Base-by-base conservation (phyloP, 2,888 invertebrate species). In the Ptycholaimellus sp. region DNA sequence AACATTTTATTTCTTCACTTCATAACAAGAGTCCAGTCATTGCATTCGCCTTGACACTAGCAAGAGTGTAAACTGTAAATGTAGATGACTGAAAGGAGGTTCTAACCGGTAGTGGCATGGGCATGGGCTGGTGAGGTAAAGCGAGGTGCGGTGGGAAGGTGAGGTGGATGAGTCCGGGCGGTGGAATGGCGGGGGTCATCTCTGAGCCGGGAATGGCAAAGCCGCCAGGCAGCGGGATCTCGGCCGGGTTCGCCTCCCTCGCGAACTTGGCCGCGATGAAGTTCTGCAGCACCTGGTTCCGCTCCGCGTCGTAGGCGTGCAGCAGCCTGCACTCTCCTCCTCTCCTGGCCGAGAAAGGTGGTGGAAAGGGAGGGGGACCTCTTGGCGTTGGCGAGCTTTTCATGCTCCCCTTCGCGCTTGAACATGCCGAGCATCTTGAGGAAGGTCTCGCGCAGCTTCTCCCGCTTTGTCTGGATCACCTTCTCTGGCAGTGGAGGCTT, bases 151-250 rank as follows among this genome's bases (percentile, higher is more conserved):
- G 9, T 7, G 36, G 30, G n/a, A 36, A 36, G 3, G 36, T 29
- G 3, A 30, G 17, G 14, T 17, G 5, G 3, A 5, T 19, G 18
- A 20, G 3, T 6, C 2, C 3, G 30, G 4, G 4, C 2, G 25
- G 18, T 7, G 35, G 30, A 2, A 28, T n/a, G n/a, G 28, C 30
- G n/a, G 35, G 35, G 2, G 35, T 35, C 30, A 35, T 18, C 7
- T 17, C 35, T 5, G 35, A 29, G 11, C 35, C 33, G 14, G 38
- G 30, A 5, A 33, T n/a, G 16, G 33, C 33, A n/a, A 20, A 30
- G 16, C 44, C 46, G 7, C 33, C 36, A 3, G 50, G 50, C 18
- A 50, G 36, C 2, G 50, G 50, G 33, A 50, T 50, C n/a, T 45
- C 48, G 25, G 38, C 43, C 20, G 46, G 44, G 37, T 50, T 38